A percentile compares a stretch with the other conserved stretches of the same genome.
Evolutionary conservation across 2,888 invertebrate genomes (phyloP).

Genomic region (Drosophila subsilvestris): DNA sequence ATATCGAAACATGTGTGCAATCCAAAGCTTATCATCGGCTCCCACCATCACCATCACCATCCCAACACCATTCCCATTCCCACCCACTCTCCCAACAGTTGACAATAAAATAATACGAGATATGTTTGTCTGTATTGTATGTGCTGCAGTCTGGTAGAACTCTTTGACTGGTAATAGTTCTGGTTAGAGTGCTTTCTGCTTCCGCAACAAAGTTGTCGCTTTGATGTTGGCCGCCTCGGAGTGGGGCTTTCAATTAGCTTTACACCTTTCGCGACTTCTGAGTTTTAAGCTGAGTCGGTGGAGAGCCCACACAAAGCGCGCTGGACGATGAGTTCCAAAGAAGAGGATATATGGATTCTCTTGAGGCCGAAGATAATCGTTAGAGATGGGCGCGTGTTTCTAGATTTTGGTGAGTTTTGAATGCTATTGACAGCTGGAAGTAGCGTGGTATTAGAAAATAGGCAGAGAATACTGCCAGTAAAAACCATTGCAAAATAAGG

Average conservation of each 20-base stretch:
- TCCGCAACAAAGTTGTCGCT: slow-evolving; percentile 67
- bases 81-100: slow-evolving; percentile 16
- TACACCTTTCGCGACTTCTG: slow-evolving; percentile 55
- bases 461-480: background rate
- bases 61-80: slow-evolving; percentile 1
- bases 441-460: background rate
- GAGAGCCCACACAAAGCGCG: slow-evolving; percentile 60
- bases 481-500: too few relatives aligned
- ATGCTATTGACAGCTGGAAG: background rate
- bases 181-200: slow-evolving; percentile 16
- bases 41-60: background rate
- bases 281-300: slow-evolving; percentile 22
- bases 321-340: slow-evolving; percentile 54
- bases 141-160: slow-evolving; percentile 2
- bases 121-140: slow-evolving; percentile 25
- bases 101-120: slow-evolving; percentile 42
- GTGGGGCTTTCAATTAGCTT: slow-evolving; percentile 60
- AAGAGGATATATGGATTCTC: slow-evolving; percentile 46
- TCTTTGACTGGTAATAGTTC: slow-evolving; percentile 26
- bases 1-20: slow-evolving; percentile 49
- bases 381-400: slow-evolving; percentile 21
- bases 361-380: background rate
- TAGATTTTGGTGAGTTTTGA: too few relatives aligned
- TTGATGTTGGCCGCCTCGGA: slow-evolving; percentile 63
- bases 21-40: slow-evolving; percentile 38